Evolutionary conservation across 2,888 invertebrate genomes (phyloP).

Genomic region (Belgica antarctica): DNA sequence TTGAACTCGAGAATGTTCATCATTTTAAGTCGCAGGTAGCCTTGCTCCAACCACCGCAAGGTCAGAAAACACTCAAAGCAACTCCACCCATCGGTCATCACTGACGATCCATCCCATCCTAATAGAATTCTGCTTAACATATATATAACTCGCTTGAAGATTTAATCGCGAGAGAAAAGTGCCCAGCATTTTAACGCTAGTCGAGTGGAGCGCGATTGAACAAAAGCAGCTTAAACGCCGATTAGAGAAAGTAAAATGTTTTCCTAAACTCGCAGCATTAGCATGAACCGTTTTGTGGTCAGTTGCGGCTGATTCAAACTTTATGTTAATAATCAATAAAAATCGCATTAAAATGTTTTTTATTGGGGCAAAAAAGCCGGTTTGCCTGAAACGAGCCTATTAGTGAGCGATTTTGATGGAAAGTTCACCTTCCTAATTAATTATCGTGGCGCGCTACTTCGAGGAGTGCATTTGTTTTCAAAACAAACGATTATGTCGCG

Average conservation of each 20-base stretch:
- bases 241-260: conserved; percentile 15
- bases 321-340: conserved; percentile 3
- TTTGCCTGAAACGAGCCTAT: neutral
- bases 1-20: no score
- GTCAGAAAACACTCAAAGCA: no score
- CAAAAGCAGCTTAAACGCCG: neutral
- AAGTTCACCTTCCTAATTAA: neutral
- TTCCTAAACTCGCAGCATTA: neutral
- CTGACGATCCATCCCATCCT: no score
- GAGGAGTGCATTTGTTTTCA: neutral
- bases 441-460: neutral
- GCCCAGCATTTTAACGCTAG: no score
- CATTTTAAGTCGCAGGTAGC: no score
- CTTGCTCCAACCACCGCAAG: no score
- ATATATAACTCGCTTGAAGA: no score
- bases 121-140: conserved; percentile 15
- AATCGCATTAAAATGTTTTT: neutral
- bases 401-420: neutral
- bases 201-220: neutral
- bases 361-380: conserved; percentile 16
- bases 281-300: no score
- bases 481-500: neutral
- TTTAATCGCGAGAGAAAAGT: no score
- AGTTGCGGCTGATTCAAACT: no score
- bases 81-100: no score